phyloP scores from a whole-genome alignment of 2,113 vertebrate species.

The Vombatus ursinus region DNA sequence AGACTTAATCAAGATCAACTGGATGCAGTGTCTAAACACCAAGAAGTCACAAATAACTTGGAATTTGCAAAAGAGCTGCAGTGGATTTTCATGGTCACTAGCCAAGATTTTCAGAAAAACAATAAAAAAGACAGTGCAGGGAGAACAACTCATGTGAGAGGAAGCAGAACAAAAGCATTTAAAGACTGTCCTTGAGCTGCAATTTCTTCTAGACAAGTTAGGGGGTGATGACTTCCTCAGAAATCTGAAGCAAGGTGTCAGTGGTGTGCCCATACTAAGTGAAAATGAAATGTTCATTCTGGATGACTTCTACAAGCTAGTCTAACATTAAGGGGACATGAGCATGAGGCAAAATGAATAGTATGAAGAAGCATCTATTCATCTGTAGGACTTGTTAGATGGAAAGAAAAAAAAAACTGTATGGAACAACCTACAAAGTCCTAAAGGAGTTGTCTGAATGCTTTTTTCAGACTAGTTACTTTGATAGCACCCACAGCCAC shows the following conservation, averaged over 20 bases:
- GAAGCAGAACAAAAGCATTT: conserved; percentile 94
- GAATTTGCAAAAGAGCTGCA: conserved; percentile 98
- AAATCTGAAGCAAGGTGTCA: conserved; percentile 91
- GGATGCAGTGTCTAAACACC: conserved; percentile 96
- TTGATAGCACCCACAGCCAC: conserved; percentile 93
- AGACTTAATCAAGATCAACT: conserved; percentile 96
- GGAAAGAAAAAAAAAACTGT: conserved; percentile 93
- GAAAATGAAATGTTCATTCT: conserved; percentile 90
- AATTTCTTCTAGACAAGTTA: conserved; percentile 95
- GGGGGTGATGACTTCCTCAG: conserved; percentile 92
- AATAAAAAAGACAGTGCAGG: conserved; percentile 93
- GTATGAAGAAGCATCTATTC: conserved; percentile 95
- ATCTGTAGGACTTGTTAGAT: conserved; percentile 96
- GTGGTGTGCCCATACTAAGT: conserved; percentile 89
- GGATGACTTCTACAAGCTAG: conserved; percentile 96
- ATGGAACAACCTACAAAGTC: conserved; percentile 95
- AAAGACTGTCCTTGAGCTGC: conserved; percentile 94
- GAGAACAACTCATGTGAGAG: conserved; percentile 96
- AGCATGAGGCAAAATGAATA: conserved; percentile 93
- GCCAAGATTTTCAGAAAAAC: conserved; percentile 97
- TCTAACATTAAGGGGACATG: conserved; percentile 93
- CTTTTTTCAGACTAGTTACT: conserved; percentile 94
- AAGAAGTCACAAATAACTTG: conserved; percentile 96
- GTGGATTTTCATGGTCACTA: conserved; percentile 93
- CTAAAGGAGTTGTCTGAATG: conserved; percentile 94